Evolutionary conservation across 2,888 invertebrate species (phyloP).

Genomic region (Hymenopus coronatus): DNA sequence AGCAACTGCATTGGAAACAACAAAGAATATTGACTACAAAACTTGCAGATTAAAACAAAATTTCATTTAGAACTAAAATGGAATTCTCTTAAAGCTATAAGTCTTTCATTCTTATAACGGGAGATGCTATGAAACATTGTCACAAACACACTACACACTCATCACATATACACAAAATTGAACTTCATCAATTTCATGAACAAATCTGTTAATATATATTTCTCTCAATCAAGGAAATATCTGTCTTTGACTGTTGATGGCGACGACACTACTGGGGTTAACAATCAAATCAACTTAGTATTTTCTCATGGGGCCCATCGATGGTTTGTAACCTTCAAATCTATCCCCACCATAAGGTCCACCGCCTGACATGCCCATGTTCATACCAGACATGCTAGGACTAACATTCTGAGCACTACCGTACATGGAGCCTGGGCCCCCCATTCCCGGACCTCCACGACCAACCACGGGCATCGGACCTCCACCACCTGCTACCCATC

Average conservation of each 20-base stretch:
- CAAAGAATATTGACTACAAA: too few species aligned
- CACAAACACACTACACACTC: too few species aligned
- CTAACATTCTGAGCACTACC: conserved; percentile 22
- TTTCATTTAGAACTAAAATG: too few species aligned
- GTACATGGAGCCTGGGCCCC: conserved; percentile 27
- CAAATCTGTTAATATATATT: not conserved
- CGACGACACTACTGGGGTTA: not conserved
- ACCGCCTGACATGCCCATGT: conserved; percentile 23
- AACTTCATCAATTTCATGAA: too few species aligned
- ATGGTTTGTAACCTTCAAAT: conserved; percentile 31
- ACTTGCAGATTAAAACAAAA: too few species aligned
- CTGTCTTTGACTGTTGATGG: not conserved
- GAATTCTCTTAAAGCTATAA: too few species aligned
- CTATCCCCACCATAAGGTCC: conserved; percentile 32
- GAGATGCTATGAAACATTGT: too few species aligned
- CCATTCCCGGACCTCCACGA: conserved; percentile 28
- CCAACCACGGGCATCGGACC: conserved; percentile 24
- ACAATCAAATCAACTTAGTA: conserved; percentile 16
- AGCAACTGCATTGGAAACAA: too few species aligned
- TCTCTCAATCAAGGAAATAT: not conserved
- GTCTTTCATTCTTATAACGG: too few species aligned
- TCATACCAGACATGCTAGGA: conserved; percentile 26
- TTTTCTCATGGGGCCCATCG: conserved; percentile 30
- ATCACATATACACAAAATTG: too few species aligned
- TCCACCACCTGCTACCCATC: conserved; percentile 27